Evolutionary conservation across 2,888 invertebrate genomes (phyloP).

Genomic region (Lomographa bimaculata): DNA sequence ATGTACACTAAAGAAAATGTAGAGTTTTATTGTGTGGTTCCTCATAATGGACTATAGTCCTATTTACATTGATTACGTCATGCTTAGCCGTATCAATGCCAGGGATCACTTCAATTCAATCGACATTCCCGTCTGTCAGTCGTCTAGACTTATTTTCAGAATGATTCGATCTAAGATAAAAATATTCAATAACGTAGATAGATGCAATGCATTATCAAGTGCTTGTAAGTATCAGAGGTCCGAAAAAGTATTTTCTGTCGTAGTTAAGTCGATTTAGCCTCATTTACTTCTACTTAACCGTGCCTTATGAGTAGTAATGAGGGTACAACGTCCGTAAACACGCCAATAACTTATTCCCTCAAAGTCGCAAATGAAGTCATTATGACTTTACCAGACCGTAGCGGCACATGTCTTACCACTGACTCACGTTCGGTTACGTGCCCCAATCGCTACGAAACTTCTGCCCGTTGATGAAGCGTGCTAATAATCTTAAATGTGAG

Average conservation of each 20-base stretch:
- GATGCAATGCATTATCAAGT: too few relatives aligned
- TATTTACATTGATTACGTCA: conserved; percentile 57
- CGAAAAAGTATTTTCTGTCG: not conserved
- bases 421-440: conserved; percentile 16
- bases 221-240: not conserved
- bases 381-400: conserved; percentile 16
- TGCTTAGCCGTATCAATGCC: conserved; percentile 45
- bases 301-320: conserved; percentile 2
- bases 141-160: conserved; percentile 29
- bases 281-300: conserved; percentile 24
- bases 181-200: too few relatives aligned
- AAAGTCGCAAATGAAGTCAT: conserved; percentile 28
- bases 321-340: conserved; percentile 3
- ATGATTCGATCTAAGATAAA: not conserved
- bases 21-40: conserved; percentile 16
- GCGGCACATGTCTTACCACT: conserved; percentile 15
- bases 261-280: conserved; percentile 25
- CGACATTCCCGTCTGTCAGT: conserved; percentile 22
- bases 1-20: conserved; percentile 15
- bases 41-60: conserved; percentile 10
- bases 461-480: conserved; percentile 44
- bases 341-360: conserved; percentile 15
- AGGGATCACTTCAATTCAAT: conserved; percentile 36
- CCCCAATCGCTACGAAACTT: conserved; percentile 27
- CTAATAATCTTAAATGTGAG: conserved; percentile 51